Percentiles rank a stretch among this genome's conserved stretches.
Evolutionary conservation across 2,113 vertebrate genomes (phyloP).

Genomic region (Macroglossus sobrinus): DNA sequence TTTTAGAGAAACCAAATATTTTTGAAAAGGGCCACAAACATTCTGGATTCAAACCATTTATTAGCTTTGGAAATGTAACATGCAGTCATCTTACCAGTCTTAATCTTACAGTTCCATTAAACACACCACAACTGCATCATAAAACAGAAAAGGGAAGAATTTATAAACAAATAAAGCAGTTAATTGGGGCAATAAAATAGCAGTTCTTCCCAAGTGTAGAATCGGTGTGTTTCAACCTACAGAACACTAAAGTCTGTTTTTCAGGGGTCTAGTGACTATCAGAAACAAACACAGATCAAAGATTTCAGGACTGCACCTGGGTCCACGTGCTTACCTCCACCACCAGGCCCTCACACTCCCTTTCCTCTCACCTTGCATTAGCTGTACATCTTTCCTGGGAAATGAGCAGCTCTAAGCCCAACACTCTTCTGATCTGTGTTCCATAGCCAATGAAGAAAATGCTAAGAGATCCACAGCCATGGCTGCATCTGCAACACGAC

Average conservation of each 20-base stretch:
- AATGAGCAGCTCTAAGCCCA: background rate
- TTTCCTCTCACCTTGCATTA: background rate
- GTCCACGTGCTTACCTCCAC: background rate
- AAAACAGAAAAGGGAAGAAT: constrained; percentile 77
- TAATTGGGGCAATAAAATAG: constrained; percentile 75
- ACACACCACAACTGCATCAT: constrained; percentile 73
- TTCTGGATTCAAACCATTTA: constrained; percentile 63
- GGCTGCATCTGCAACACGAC: background rate
- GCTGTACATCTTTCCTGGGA: background rate
- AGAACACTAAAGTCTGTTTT: constrained; percentile 25
- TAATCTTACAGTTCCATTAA: constrained; percentile 71
- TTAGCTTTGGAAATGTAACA: constrained; percentile 61
- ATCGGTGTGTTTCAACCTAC: constrained; percentile 36
- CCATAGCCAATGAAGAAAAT: background rate
- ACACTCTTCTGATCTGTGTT: background rate
- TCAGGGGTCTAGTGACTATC: background rate
- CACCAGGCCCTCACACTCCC: background rate
- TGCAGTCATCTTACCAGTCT: constrained; percentile 56
- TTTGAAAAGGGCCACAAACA: constrained; percentile 66
- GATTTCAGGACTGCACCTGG: background rate
- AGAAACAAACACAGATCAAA: constrained; percentile 44
- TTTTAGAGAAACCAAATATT: constrained; percentile 74
- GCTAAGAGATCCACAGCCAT: background rate
- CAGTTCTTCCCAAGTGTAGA: constrained; percentile 49
- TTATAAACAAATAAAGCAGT: constrained; percentile 79